Evolutionary conservation across 2,888 invertebrate species (phyloP).

Genomic region (Rhabditophanes sp.): DNA sequence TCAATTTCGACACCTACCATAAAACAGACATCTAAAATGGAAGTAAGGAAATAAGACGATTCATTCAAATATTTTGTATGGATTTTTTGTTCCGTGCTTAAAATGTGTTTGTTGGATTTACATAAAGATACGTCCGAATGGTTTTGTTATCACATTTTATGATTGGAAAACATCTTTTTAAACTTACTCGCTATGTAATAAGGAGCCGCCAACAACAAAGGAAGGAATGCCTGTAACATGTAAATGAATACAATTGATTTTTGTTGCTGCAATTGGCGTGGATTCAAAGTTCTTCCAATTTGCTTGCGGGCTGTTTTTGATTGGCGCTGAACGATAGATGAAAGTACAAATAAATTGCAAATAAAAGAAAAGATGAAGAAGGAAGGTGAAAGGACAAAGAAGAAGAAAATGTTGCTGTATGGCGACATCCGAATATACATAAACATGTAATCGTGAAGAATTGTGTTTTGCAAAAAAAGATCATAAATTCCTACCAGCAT

Average conservation of each 20-base stretch:
- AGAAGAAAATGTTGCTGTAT: constrained; percentile 24
- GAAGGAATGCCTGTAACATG: constrained; percentile 19
- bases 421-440: constrained; percentile 19
- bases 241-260: constrained; percentile 22
- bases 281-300: constrained; percentile 19
- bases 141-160: not conserved
- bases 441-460: constrained; percentile 23
- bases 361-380: constrained; percentile 23
- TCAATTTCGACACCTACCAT: constrained; percentile 26
- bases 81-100: not conserved
- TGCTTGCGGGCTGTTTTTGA: constrained; percentile 25
- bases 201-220: constrained; percentile 20
- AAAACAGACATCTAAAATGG: constrained; percentile 18
- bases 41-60: not conserved
- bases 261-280: constrained; percentile 20
- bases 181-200: constrained; percentile 24
- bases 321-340: constrained; percentile 18
- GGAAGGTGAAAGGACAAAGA: constrained; percentile 23
- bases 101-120: not conserved
- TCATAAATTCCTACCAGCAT: constrained; percentile 24
- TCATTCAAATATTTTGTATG: not conserved
- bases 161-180: constrained; percentile 1
- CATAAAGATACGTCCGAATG: not conserved
- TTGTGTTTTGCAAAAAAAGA: constrained; percentile 16
- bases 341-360: constrained; percentile 18